Evolutionary conservation across 2,888 invertebrate genomes (phyloP).

Genomic region (Muschampia staudingeri): DNA sequence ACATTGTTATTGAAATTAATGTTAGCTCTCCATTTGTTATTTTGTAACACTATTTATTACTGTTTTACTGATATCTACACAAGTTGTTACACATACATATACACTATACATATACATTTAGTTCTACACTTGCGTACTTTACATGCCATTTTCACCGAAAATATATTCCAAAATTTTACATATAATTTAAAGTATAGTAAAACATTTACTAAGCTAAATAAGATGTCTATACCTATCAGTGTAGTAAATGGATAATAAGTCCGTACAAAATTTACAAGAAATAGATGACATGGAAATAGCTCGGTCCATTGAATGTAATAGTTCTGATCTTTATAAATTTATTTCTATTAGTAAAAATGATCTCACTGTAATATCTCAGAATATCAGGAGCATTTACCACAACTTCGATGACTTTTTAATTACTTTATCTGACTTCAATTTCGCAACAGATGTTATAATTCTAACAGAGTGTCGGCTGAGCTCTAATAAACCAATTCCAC

Average conservation of each 20-base stretch:
- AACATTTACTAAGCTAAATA: too few species aligned
- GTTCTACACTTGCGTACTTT: too few species aligned
- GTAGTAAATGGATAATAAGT: slow-evolving; percentile 11
- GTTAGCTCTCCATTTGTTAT: too few species aligned
- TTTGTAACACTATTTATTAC: too few species aligned
- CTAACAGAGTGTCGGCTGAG: slow-evolving; percentile 57
- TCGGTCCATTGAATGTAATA: neutral
- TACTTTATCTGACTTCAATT: slow-evolving; percentile 43
- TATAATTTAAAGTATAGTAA: too few species aligned
- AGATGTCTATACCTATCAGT: too few species aligned
- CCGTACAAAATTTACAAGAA: slow-evolving; percentile 4
- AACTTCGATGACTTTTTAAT: slow-evolving; percentile 55
- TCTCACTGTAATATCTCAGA: slow-evolving; percentile 33
- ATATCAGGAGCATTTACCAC: slow-evolving; percentile 58
- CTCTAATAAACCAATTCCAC: slow-evolving; percentile 48
- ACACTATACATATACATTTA: too few species aligned
- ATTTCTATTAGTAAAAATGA: neutral
- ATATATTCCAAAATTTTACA: too few species aligned
- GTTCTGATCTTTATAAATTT: neutral
- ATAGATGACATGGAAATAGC: neutral
- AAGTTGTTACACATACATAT: too few species aligned
- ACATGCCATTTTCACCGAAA: too few species aligned
- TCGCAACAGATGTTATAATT: slow-evolving; percentile 54
- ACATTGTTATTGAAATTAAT: too few species aligned
- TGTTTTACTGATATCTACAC: too few species aligned